Conservation (phyloP, 2,888 invertebrate species). For the Dryomyza anilis region DNA sequence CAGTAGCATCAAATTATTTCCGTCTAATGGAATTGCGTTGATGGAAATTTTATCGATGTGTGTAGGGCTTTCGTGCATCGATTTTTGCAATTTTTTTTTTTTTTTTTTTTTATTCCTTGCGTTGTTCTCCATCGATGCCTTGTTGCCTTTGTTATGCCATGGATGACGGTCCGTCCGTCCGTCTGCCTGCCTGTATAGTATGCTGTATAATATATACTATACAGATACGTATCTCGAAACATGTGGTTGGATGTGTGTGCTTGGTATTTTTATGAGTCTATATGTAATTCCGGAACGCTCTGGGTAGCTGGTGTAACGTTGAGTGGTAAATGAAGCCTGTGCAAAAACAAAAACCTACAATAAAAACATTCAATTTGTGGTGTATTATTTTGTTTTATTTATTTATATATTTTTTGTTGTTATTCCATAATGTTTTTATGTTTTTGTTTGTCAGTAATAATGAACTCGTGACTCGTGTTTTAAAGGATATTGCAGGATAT, state of each 20-base stretch:
- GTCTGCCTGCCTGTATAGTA: too few species aligned
- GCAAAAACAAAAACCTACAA: background rate
- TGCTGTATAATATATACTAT: too few species aligned
- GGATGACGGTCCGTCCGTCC: too few species aligned
- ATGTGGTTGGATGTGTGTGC: too few species aligned
- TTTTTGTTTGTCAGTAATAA: conserved; percentile 40
- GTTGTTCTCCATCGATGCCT: background rate
- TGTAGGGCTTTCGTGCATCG: background rate
- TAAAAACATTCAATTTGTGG: conserved; percentile 27
- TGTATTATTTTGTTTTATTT: conserved; percentile 20
- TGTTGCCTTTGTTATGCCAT: background rate
- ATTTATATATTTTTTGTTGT: background rate
- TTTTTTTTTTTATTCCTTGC: background rate
- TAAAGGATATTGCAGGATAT: conserved; percentile 15
- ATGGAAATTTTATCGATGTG: conserved; percentile 12
- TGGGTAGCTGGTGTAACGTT: too few species aligned
- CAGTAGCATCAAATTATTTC: conserved; percentile 48
- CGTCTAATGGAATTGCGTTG: conserved; percentile 52
- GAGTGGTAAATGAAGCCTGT: background rate
- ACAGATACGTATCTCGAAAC: background rate
- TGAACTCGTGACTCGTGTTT: conserved; percentile 26
- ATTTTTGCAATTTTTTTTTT: background rate
- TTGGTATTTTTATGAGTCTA: too few species aligned
- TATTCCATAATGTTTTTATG: conserved; percentile 29
- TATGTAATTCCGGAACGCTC: too few species aligned